Evolutionary conservation across 2,797 vertebrate genomes (phyloP), one percentile per base, ranked within the genome.

Genomic region (Champsocephalus esox): DNA sequence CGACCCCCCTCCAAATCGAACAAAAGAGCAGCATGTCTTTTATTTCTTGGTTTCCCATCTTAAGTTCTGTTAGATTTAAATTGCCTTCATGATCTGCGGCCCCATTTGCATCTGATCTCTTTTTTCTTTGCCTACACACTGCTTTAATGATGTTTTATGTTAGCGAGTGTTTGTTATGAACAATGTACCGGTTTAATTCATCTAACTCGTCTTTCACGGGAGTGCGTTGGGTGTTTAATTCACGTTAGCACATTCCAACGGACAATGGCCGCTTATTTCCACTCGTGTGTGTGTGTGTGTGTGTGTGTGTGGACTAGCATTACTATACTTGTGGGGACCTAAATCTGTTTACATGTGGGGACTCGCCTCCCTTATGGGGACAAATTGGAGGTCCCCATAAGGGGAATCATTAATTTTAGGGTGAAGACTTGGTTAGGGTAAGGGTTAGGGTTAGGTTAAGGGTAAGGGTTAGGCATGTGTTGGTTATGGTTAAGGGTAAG

Each of bases 191-290:
- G 28, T 68, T 48, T 44, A 65, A 62, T 24, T 32, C 13, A 19
- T 14, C 43, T 19, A 16, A 16, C 19, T 52, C 17, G 32, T 45
- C 28, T 46, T 63, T 43, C 65, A 28, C 5, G 5, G 28, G 4
- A 28, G 34, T 38, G 34, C 8, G 7, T 7, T 7, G 34, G 7
- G 6, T 38, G 34, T 38, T 28, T 52, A 62, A 38, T 41, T 63
- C 61, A 70, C 38, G 70, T 12, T 24, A 80, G 63, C 61, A 75
- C 77, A 70, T 77, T 79, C 46, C 48, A 19, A 46, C 4, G 70
- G 69, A 85, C 73, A 87, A 82, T 72, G 60, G 50, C 0, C 1
- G 8, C 50, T 75, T 67, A 63, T 88, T 88, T 89, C 85, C 84
- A 89, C 66, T 80, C 44, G 7, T 24, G 4, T 19, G 2, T 73